Base-by-base conservation (phyloP, 2,797 vertebrate species). In the Catharus ustulatus region DNA sequence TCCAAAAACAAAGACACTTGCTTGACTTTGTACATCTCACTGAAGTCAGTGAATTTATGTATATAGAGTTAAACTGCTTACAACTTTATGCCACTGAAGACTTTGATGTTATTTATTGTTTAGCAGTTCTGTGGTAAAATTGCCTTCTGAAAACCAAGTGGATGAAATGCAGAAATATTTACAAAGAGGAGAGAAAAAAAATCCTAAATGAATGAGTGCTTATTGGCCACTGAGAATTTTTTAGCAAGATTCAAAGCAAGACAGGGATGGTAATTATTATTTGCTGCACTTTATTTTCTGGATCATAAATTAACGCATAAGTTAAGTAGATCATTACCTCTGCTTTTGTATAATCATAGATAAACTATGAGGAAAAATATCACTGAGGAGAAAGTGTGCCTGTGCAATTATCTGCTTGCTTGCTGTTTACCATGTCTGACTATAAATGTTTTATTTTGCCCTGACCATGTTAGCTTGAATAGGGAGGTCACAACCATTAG, bases 401-500 rank as follows among this genome's bases (percentile, higher is more conserved):
- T 85, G 51, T 82, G 79, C 93, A 96, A 96, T 96, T 95, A 93
- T 77, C 54, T 91, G 42, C 40, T 86, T 4, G 3, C 74, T 95
- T 84, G 74, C 69, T 89, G 63, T 90, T 93, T 84, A 63, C 80
- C 27, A n/a, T 84, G 84, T 91, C 79, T 80, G 54, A 74, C 64
- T 95, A 45, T 36, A 95, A 95, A 90, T 93, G 92, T 84, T 93
- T 88, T 94, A 80, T 93, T 94, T 89, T 87, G 66, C 87, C 74
- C 86, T 61, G 88, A 52, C 54, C 69, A 49, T 59, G 66, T 83
- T 95, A 77, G 34, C 52, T 32, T 77, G 84, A 87, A 66, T 40
- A 67, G 91, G 62, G 85, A 94, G 95, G 81, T 95, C 94, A 91
- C 69, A 93, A 55, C 59, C 71, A 89, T 97, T 94, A 97, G 94